phyloP scores from a whole-genome alignment of 2,113 vertebrate genomes.

The Pseudorasbora parva region DNA sequence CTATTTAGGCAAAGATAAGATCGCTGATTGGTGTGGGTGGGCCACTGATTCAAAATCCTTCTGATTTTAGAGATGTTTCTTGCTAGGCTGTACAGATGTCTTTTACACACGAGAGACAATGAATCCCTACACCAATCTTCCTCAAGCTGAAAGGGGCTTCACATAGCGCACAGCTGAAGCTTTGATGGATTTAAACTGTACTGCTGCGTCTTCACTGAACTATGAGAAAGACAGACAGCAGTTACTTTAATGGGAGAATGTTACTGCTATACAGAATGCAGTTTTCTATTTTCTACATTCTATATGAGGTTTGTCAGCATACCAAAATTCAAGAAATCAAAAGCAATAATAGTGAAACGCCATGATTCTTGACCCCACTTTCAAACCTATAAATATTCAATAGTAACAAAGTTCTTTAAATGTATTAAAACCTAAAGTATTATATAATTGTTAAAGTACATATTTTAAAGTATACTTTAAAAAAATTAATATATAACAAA shows the following conservation, averaged over 20 bases:
- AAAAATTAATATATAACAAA: no score
- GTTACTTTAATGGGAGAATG: not conserved
- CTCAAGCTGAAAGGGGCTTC: constrained; percentile 48
- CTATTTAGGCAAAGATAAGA: constrained; percentile 67
- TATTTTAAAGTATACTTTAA: no score
- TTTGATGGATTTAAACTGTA: constrained; percentile 15
- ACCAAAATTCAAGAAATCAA: not conserved
- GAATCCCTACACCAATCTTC: constrained; percentile 45
- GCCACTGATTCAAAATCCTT: constrained; percentile 46
- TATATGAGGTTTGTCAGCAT: not conserved
- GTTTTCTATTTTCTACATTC: not conserved
- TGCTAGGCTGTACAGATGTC: constrained; percentile 44
- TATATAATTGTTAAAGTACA: not conserved
- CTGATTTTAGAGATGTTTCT: constrained; percentile 44
- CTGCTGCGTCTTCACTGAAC: not conserved
- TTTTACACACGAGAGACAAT: constrained; percentile 45
- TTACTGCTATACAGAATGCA: not conserved
- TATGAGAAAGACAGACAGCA: constrained; percentile 22
- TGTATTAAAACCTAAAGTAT: not conserved
- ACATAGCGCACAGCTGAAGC: constrained; percentile 20
- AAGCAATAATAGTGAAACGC: not conserved
- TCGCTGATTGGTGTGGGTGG: constrained; percentile 59
- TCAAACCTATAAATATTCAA: not conserved
- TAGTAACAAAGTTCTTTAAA: not conserved
- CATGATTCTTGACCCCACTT: not conserved